phyloP scores from a whole-genome alignment of 2,113 vertebrate species.

The Ovibos moschatus region DNA sequence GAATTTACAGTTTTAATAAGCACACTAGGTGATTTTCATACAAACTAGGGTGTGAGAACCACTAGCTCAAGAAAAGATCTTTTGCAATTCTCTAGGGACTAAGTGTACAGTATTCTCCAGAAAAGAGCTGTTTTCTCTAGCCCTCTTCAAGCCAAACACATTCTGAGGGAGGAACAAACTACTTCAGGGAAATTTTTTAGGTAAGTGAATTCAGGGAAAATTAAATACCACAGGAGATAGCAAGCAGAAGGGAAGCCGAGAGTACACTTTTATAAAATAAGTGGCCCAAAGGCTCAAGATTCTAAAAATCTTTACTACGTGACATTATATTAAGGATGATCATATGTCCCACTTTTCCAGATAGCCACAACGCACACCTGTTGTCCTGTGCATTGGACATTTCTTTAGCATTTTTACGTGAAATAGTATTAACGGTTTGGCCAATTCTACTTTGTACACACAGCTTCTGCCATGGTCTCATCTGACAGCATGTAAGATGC shows the following conservation, averaged over 20 bases:
- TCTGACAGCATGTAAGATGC: not conserved
- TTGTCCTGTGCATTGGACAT: not conserved
- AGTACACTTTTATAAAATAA: constrained; percentile 12
- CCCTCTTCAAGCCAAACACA: constrained; percentile 15
- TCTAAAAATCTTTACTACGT: not conserved
- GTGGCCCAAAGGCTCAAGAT: not conserved
- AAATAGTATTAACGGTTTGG: not conserved
- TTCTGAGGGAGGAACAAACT: not conserved
- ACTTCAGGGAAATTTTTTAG: not conserved
- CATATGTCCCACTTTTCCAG: not conserved
- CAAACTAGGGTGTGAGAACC: not conserved
- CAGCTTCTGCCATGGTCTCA: not conserved
- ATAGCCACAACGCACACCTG: not conserved
- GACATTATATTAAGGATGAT: not conserved
- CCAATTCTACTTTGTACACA: not conserved
- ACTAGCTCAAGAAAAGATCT: not conserved
- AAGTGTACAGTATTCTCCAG: not conserved
- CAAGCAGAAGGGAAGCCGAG: not conserved
- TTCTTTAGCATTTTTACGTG: not conserved
- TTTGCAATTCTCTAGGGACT: not conserved
- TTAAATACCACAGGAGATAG: not conserved
- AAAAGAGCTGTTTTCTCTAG: constrained; percentile 14
- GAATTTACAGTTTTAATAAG: constrained; percentile 22
- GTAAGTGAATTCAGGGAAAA: constrained; percentile 39
- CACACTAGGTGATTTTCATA: not conserved